Evolutionary conservation across 92 coral and sea anemone species (phyloP).

Genomic region (Parazoanthus swiftii): DNA sequence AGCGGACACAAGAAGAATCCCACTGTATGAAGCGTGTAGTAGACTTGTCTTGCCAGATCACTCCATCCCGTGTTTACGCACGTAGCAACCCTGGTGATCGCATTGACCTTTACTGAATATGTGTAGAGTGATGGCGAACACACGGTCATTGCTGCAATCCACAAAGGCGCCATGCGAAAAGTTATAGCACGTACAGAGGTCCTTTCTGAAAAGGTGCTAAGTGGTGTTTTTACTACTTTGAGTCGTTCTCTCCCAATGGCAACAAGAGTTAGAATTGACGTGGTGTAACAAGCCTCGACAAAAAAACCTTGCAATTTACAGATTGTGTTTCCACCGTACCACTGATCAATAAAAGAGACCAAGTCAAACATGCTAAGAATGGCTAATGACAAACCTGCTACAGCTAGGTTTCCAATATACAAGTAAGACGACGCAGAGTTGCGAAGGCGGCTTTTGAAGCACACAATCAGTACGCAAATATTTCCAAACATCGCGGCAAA

Average conservation of each 20-base stretch:
- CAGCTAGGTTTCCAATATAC: constrained; percentile 16
- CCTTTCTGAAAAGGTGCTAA: background rate
- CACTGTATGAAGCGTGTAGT: background rate
- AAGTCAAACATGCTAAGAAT: constrained; percentile 21
- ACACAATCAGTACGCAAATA: background rate
- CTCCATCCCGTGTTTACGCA: background rate
- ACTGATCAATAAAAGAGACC: background rate
- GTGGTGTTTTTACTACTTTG: background rate
- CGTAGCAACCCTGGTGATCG: background rate
- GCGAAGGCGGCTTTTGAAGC: background rate
- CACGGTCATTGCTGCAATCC: background rate
- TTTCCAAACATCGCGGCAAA: constrained; percentile 3
- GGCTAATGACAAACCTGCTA: background rate
- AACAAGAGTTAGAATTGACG: constrained; percentile 3
- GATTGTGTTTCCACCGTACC: constrained; percentile 2
- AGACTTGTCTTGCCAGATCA: constrained; percentile 14
- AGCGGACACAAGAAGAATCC: background rate
- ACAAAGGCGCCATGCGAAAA: background rate
- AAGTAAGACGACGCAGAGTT: background rate
- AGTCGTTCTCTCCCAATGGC: constrained; percentile 8
- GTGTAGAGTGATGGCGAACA: constrained; percentile 18
- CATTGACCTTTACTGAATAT: background rate
- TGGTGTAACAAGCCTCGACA: background rate
- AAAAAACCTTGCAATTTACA: constrained; percentile 15
- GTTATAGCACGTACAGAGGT: background rate